Evolutionary conservation across 2,888 invertebrate genomes (phyloP).

Genomic region (Drosophila histrio): DNA sequence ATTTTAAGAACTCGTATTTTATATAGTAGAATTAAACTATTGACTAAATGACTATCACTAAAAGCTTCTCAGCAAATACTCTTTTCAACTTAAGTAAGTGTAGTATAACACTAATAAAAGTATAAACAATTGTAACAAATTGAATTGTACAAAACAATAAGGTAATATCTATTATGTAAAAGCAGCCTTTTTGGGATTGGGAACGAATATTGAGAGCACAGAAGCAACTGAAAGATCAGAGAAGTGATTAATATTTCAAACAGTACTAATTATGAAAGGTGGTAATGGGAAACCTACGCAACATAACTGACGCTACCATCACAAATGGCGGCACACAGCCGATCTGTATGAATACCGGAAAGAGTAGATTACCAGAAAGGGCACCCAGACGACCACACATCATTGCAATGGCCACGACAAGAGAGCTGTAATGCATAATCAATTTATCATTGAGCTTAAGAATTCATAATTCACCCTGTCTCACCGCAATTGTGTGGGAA

Average conservation of each 20-base stretch:
- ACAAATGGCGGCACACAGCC: conserved; percentile 91
- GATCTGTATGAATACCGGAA: conserved; percentile 88
- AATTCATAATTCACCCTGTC: not conserved
- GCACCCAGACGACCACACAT: conserved; percentile 90
- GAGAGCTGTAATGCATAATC: conserved; percentile 61
- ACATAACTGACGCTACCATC: conserved; percentile 87
- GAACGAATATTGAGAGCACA: conserved; percentile 68
- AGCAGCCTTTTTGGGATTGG: conserved; percentile 64
- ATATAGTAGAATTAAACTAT: not conserved
- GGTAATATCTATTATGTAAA: conserved; percentile 47
- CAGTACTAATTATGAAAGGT: not conserved
- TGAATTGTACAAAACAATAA: not conserved
- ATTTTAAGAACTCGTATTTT: not conserved
- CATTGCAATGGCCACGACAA: conserved; percentile 89
- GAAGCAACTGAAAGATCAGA: conserved; percentile 59
- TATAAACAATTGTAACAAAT: not conserved
- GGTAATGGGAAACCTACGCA: conserved; percentile 84
- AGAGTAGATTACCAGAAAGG: conserved; percentile 88
- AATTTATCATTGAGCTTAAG: not conserved
- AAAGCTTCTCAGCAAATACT: not conserved
- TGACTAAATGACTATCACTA: not conserved
- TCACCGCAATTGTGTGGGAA: conserved; percentile 83
- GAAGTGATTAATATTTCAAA: not conserved
- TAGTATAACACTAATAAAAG: not conserved
- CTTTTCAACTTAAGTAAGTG: conserved; percentile 5